Conservation (phyloP, 1,140 invertebrate genomes). For the Anoplolepis gracilipes region DNA sequence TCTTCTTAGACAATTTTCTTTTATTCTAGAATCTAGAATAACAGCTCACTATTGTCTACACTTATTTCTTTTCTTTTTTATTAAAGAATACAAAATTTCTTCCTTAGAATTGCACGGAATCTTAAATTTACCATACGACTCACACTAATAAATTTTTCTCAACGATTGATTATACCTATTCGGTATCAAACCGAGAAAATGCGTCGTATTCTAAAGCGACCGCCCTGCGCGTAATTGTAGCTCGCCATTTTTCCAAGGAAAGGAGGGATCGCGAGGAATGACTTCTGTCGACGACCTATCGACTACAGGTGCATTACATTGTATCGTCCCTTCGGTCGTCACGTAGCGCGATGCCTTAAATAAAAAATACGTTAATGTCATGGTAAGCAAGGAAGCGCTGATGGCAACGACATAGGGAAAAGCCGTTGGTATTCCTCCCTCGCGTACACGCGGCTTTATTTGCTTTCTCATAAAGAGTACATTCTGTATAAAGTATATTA, state of each 20-base stretch:
- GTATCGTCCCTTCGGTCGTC: slow-evolving; percentile 37
- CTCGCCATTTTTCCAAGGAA: slow-evolving; percentile 54
- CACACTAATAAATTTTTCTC: slow-evolving; percentile 47
- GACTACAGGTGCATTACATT: slow-evolving; percentile 22
- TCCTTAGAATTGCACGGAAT: not conserved
- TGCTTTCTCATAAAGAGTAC: slow-evolving; percentile 74
- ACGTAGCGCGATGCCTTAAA: slow-evolving; percentile 57
- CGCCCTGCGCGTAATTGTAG: slow-evolving; percentile 39
- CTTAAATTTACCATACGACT: not conserved
- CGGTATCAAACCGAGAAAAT: slow-evolving; percentile 14
- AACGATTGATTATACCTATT: slow-evolving; percentile 32
- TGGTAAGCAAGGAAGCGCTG: slow-evolving; percentile 17
- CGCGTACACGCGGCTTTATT: slow-evolving; percentile 69
- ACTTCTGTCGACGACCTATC: slow-evolving; percentile 66
- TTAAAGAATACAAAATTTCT: slow-evolving; percentile 13
- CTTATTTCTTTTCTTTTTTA: not conserved
- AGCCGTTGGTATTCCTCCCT: slow-evolving; percentile 45
- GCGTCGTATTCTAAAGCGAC: not conserved
- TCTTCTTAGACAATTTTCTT: not conserved
- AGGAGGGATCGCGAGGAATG: slow-evolving; percentile 47
- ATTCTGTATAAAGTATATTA: slow-evolving; percentile 34
- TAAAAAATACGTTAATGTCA: slow-evolving; percentile 74
- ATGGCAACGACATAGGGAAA: not conserved
- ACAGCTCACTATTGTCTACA: not conserved
- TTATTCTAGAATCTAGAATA: slow-evolving; percentile 5